These are phyloP conservation scores for Ophion slaviceki DNA, from an alignment of 2,888 invertebrate genomes.

Conservation along the genomic window DNA sequence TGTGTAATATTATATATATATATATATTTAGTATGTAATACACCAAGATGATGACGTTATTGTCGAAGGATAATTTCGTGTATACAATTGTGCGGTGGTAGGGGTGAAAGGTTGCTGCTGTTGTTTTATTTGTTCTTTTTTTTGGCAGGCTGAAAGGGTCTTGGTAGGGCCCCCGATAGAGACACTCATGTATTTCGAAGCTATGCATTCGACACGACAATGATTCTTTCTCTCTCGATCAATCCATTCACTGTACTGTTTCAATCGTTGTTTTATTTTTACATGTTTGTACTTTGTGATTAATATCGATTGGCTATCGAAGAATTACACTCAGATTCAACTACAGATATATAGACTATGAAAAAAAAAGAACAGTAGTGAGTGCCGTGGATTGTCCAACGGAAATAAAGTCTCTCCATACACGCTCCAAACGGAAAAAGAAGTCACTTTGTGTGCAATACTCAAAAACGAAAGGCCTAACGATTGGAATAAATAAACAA, in stretches of 20 bases:
- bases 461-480: too few relatives aligned
- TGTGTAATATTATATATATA: conserved; percentile 51
- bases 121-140: background rate
- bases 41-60: conserved; percentile 46
- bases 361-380: conserved; percentile 9
- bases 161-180: conserved; percentile 51
- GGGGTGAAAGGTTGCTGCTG: conserved; percentile 20
- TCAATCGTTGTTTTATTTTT: conserved; percentile 1
- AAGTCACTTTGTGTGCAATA: background rate
- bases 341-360: conserved; percentile 15
- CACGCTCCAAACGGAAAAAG: background rate
- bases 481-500: too few relatives aligned
- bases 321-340: conserved; percentile 28
- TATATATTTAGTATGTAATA: conserved; percentile 46
- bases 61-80: conserved; percentile 54
- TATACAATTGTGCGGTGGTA: conserved; percentile 53
- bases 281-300: background rate
- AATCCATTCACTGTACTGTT: conserved; percentile 41
- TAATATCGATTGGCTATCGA: conserved; percentile 39
- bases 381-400: conserved; percentile 36
- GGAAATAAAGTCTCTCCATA: background rate
- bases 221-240: conserved; percentile 45
- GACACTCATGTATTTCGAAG: conserved; percentile 37
- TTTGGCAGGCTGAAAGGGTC: conserved; percentile 15
- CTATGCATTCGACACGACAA: conserved; percentile 66